phyloP scores from a whole-genome alignment of 2,888 invertebrate genomes.

The Melanophora roralis region DNA sequence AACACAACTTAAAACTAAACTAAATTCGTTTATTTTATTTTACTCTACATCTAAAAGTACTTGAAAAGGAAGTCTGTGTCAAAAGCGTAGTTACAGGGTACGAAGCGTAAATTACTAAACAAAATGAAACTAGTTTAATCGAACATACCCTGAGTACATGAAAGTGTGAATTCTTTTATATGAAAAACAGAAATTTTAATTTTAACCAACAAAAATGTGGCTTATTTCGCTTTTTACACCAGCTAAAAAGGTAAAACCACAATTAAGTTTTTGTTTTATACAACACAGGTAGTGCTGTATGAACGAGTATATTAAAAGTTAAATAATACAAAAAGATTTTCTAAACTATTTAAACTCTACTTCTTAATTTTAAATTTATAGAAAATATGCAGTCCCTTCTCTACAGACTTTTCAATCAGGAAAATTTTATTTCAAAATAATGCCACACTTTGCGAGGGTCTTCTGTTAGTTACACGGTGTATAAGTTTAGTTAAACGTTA shows the following conservation, averaged over 20 bases:
- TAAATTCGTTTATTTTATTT: not conserved
- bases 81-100: constrained; percentile 46
- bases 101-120: constrained; percentile 18
- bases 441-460: not conserved
- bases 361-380: too few species aligned
- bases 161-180: constrained; percentile 52
- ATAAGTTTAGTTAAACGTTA: constrained; percentile 32
- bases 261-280: not conserved
- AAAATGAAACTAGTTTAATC: not conserved
- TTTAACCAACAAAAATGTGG: not conserved
- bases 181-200: constrained; percentile 21
- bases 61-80: constrained; percentile 56
- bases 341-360: too few species aligned
- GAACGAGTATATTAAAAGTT: too few species aligned
- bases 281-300: not conserved
- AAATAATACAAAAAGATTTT: too few species aligned
- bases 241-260: constrained; percentile 16
- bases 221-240: not conserved
- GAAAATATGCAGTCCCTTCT: too few species aligned
- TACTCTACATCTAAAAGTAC: constrained; percentile 15
- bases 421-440: too few species aligned
- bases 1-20: not conserved
- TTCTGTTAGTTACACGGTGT: not conserved
- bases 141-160: not conserved
- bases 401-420: too few species aligned